Conservation (phyloP, 2,888 invertebrate genomes). For the Heliothis peltigera region DNA sequence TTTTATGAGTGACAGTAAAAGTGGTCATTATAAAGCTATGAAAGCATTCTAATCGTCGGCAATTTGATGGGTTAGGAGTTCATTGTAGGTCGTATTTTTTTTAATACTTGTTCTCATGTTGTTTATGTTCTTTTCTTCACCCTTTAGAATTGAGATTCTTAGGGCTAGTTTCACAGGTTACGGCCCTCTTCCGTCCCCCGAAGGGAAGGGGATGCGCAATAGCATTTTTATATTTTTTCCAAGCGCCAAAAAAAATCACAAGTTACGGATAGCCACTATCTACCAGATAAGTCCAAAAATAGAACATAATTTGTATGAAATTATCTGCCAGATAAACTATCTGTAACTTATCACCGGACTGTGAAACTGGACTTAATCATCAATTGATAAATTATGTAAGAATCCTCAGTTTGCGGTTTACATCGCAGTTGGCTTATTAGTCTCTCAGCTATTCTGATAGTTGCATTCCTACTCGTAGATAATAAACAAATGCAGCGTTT, state of each 20-base stretch:
- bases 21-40: constrained; percentile 63
- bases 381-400: neutral
- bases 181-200: too few relatives aligned
- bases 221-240: too few relatives aligned
- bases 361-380: too few relatives aligned
- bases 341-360: too few relatives aligned
- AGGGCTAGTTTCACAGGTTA: too few relatives aligned
- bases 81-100: constrained; percentile 65
- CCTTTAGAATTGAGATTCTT: neutral
- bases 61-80: constrained; percentile 65
- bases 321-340: too few relatives aligned
- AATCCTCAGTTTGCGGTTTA: neutral
- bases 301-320: too few relatives aligned
- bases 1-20: constrained; percentile 61
- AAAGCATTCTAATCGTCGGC: constrained; percentile 52
- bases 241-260: too few relatives aligned
- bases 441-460: neutral
- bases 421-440: neutral
- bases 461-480: neutral
- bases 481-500: neutral
- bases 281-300: too few relatives aligned
- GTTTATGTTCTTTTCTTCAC: neutral
- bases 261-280: too few relatives aligned
- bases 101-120: constrained; percentile 6
- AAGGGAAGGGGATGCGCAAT: too few relatives aligned